Base-by-base conservation (phyloP, 2,888 invertebrate species). In the Ommatoiulus sabulosus region DNA sequence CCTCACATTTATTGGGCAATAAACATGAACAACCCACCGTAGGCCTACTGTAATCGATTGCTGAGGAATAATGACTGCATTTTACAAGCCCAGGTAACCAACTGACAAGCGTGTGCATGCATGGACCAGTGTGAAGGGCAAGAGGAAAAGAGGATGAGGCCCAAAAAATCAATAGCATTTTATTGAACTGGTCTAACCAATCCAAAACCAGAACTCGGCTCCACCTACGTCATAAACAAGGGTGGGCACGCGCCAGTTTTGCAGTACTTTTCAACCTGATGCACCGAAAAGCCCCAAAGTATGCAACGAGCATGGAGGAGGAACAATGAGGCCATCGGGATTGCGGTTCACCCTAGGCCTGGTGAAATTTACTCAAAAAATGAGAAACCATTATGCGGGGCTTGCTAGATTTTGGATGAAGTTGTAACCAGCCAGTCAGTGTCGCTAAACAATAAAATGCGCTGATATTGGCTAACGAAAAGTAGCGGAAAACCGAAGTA, bases 161-260 rank as follows among this genome's bases (percentile, higher is more conserved):
- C 80, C 80, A 80, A 35, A 80, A 80, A 80, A 80, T 80, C 80
- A 80, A 80, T 80, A 80, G 80, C 80, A 80, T 80, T 80, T 80
- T 80, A 80, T 80, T 80, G 80, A 80, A 80, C 80, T 80, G 80
- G 80, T 80, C 80, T 80, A 80, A 43, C 80, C 80, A 80, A 80
- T 80, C 80, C 80, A 80, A 35, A 80, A 80, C 80, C 80, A 80
- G 80, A 35, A 80, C 80, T 80, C 35, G 80, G 80, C 80, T 80
- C 80, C 80, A 80, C 80, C 80, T 80, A 80, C 80, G 80, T 80
- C 80, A 80, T 80, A 80, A 80, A 80, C 35, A 80, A 80, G 80
- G 80, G 80, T 80, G 80, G 80, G 80, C 80, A 80, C 80, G 80
- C 80, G 80, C 80, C 80, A 80, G 24, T 80, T 80, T 80, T 80